A percentile compares a stretch with the other conserved stretches of the same genome.
These are phyloP conservation scores for Serrognathus titanus DNA, from an alignment of 2,888 invertebrate genomes.

Conservation along the genomic window DNA sequence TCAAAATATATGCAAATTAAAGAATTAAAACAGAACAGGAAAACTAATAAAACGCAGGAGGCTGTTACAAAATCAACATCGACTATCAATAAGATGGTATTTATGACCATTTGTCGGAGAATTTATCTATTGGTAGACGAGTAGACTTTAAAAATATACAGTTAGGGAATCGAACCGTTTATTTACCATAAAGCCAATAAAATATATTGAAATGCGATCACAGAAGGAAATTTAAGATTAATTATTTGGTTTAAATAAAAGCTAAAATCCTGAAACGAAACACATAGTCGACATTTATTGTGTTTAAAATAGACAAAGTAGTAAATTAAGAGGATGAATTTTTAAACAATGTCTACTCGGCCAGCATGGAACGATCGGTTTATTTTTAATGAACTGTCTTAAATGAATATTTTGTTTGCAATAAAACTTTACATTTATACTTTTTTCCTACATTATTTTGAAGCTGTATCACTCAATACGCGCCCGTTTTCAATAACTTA, in stretches of 20 bases:
- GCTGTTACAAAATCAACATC: no score
- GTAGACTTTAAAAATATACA: slow-evolving; percentile 8
- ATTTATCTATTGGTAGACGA: neutral
- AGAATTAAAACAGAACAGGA: no score
- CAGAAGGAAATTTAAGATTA: slow-evolving; percentile 16
- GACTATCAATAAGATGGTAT: no score
- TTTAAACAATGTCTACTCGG: neutral
- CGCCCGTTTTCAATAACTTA: no score
- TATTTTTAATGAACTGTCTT: slow-evolving; percentile 17
- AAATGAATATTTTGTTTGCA: slow-evolving; percentile 13
- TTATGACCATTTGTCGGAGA: no score
- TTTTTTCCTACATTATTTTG: slow-evolving; percentile 2
- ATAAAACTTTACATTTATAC: slow-evolving; percentile 17
- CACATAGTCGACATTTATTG: slow-evolving; percentile 5
- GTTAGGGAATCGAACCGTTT: slow-evolving; percentile 13
- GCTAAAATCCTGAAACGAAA: slow-evolving; percentile 2
- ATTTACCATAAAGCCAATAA: slow-evolving; percentile 18
- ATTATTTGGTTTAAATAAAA: slow-evolving; percentile 16
- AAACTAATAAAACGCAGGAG: no score
- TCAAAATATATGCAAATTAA: no score
- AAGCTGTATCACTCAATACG: neutral
- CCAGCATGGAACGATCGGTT: slow-evolving; percentile 11
- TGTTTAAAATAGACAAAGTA: slow-evolving; percentile 1
- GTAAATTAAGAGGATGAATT: slow-evolving; percentile 6
- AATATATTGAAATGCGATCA: slow-evolving; percentile 5